Evolutionary conservation across 2,797 vertebrate genomes (phyloP), one percentile per base, ranked within the genome.

Genomic region (Trachurus trachurus): DNA sequence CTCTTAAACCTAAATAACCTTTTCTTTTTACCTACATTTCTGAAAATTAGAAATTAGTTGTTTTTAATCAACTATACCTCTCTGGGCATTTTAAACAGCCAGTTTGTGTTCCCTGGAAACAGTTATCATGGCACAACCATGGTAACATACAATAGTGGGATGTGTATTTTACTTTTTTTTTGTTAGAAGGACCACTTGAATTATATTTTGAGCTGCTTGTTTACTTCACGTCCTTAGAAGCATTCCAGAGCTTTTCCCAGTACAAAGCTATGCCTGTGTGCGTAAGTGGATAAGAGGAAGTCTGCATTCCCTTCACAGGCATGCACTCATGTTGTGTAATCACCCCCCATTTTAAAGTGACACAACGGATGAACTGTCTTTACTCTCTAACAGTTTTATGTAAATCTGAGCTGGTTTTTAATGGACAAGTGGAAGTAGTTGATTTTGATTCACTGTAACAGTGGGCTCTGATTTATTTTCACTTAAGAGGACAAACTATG

Each of bases 211-310:
- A 93, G 87, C 84, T 88, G 84, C 84, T 91, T 94, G 91, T 94
- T 95, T 94, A 93, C 94, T 91, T 80, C 82, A 85, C 16, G 71
- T 84, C 92, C 89, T 85, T 79, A 85, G 90, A 93, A 81, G 82
- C 92, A 95, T 95, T 95, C 93, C 93, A 90, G 87, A 88, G 93
- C 91, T 90, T 89, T 89, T 87, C 82, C 87, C 86, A 91, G 89
- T 85, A 95, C 93, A 95, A 94, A 93, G 93, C 89, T 88, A 72
- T 81, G 91, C 88, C 88, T 95, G 93, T 95, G 89, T 93, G 90
- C 78, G 66, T 93, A 94, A 94, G 90, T 93, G 94, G 94, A 94
- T 95, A 92, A 94, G 92, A 95, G 93, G 94, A 95, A 95, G 93
- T 93, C 92, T 94, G 89, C 93, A 94, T 96, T 95, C 95, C 89